Evolutionary conservation across 2,888 invertebrate genomes (phyloP), one percentile per base, ranked within the genome.

Genomic region (Theretra japonica): DNA sequence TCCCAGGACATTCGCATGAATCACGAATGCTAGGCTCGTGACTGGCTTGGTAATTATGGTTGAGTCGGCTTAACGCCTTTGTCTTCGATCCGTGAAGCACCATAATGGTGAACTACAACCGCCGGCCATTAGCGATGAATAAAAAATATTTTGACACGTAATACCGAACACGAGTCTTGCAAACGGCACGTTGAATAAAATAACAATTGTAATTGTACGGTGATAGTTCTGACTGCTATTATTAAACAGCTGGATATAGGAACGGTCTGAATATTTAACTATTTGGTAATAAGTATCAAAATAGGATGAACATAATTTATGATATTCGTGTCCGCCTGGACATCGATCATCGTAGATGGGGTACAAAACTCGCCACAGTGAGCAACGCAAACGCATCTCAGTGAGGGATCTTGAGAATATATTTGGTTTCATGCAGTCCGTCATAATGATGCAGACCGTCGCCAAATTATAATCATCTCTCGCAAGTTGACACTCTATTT

Each of bases 21-120:
- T 81, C 82, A 82, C 80, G 80, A 82, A 76, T 73, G 77, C 79
- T 76, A 72, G 77, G 76, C 75, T 85, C 86, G 88, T 87, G 88
- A 86, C 84, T 79, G 69, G 85, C 77, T 75, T 88, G 75, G 80
- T 83, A 86, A 85, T 83, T 75, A 79, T 72, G 73, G 74, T 71
- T 75, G 78, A 79, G 77, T 77, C 75, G 78, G 80, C 79, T 77
- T 78, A 75, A 76, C 76, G 81, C 76, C 83, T 86, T 84, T 86
- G 83, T 85, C 81, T 60, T 65, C 65, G 65, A 48, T 65, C 23
- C 65, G 21, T 28, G 59, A 62, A 41, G 62, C 21, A 21, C 62
- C 62, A 59, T 28, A 33, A 62, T 62, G 62, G 62, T 33, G 33
- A 23, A 48, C 65, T 48, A 48, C 48, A 21, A 65, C 15, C 15